Conservation (phyloP, 2,113 vertebrate genomes). For the Rhinoderma darwinii region DNA sequence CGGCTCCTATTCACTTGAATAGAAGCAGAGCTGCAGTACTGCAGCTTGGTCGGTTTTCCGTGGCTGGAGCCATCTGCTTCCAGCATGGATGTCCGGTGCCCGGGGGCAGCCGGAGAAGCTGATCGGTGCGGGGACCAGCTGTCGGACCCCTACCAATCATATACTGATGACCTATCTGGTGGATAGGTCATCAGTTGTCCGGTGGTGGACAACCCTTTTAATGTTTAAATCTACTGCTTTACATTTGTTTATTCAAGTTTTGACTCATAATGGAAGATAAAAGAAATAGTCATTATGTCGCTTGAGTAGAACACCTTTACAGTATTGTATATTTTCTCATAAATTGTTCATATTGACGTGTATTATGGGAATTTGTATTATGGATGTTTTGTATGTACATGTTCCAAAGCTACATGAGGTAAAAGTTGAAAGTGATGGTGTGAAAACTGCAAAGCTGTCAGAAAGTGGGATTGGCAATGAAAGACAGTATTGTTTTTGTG, state of each 20-base stretch:
- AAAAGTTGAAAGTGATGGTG: constrained; percentile 27
- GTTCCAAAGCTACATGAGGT: background rate
- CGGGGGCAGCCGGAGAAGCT: too few relatives aligned
- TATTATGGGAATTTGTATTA: background rate
- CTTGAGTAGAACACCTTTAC: background rate
- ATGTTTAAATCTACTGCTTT: background rate
- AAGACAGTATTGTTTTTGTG: constrained; percentile 40
- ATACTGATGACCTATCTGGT: too few relatives aligned
- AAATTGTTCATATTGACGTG: background rate
- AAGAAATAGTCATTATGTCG: background rate
- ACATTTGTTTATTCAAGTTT: background rate
- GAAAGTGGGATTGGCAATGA: constrained; percentile 10
- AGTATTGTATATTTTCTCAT: background rate
- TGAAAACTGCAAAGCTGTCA: constrained; percentile 8
- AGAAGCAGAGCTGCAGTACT: too few relatives aligned
- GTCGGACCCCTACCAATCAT: too few relatives aligned
- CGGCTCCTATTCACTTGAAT: too few relatives aligned
- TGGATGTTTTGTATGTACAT: background rate
- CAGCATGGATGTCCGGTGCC: too few relatives aligned
- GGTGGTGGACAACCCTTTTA: too few relatives aligned
- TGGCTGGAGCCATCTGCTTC: too few relatives aligned
- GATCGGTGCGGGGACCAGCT: too few relatives aligned
- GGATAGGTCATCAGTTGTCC: too few relatives aligned
- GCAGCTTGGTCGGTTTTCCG: too few relatives aligned
- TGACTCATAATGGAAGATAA: background rate